These are phyloP conservation scores for Kryptolebias marmoratus DNA, from an alignment of 2,113 vertebrate species.

Conservation along the genomic window DNA sequence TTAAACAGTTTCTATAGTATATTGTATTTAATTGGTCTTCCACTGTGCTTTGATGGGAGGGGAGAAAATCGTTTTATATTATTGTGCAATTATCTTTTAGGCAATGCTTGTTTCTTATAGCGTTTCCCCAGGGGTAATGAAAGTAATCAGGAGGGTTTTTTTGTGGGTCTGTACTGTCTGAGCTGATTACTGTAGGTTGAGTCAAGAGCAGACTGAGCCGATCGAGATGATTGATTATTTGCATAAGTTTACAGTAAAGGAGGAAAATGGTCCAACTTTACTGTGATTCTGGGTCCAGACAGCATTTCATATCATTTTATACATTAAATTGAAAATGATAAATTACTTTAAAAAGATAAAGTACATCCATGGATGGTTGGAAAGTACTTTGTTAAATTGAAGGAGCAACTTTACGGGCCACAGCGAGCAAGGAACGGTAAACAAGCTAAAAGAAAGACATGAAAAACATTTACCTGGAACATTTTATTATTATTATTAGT, in stretches of 20 bases:
- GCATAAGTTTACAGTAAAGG: neutral
- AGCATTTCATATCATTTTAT: neutral
- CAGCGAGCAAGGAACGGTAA: no score
- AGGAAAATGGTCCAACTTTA: neutral
- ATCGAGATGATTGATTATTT: neutral
- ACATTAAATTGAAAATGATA: no score
- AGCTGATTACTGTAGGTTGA: constrained; percentile 19
- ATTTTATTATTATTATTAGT: neutral
- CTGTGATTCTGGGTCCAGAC: neutral
- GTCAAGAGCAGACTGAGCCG: constrained; percentile 11
- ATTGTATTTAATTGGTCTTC: neutral
- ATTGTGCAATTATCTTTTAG: neutral
- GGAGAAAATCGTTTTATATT: neutral
- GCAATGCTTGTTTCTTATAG: neutral
- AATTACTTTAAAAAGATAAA: neutral
- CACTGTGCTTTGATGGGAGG: neutral
- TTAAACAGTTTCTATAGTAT: neutral
- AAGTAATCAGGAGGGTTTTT: constrained; percentile 15
- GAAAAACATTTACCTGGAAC: neutral
- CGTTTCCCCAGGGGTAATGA: neutral
- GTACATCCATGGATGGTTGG: no score
- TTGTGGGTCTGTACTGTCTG: neutral
- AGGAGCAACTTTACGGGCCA: no score
- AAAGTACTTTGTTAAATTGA: no score
- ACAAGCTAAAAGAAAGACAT: no score